A percentile compares a stretch with the other conserved stretches of the same genome.
Conservation (phyloP, 92 coral and sea anemone species). For the Epizoanthus ramosus region DNA sequence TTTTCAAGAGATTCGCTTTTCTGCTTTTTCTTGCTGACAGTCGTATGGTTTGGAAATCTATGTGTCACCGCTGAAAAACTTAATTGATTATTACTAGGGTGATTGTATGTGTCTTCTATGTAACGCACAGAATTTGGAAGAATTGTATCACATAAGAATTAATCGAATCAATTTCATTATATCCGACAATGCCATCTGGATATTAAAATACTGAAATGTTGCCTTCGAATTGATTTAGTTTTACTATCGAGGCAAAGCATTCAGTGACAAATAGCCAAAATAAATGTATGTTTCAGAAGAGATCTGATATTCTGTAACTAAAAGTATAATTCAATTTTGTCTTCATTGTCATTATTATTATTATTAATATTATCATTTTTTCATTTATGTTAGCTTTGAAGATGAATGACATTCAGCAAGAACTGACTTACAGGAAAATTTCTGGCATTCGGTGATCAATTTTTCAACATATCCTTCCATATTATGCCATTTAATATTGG, state of each 20-base stretch:
- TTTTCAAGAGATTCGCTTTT: not conserved
- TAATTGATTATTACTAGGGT: conserved; percentile 37
- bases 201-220: conserved; percentile 11
- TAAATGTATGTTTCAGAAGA: not conserved
- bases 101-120: conserved; percentile 9
- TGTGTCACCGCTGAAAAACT: conserved; percentile 8
- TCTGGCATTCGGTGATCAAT: not conserved
- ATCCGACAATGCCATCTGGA: conserved; percentile 30
- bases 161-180: conserved; percentile 39
- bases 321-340: conserved; percentile 6
- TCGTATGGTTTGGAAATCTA: not conserved
- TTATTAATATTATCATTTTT: not conserved
- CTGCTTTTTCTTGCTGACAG: not conserved
- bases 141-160: conserved; percentile 41
- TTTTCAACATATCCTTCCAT: not conserved
- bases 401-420: not conserved
- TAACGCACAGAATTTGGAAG: conserved; percentile 41
- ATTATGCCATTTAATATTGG: conserved; percentile 2
- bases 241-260: conserved; percentile 32
- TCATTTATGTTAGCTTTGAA: not conserved
- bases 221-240: conserved; percentile 13
- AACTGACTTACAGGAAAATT: not conserved
- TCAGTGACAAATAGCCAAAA: not conserved
- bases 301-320: too few species aligned
- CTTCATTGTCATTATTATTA: not conserved